Percentiles rank a stretch among this genome's conserved stretches.
These are phyloP conservation scores for Heterohyrax brucei DNA, from an alignment of 2,797 vertebrate genomes.

Conservation along the genomic window DNA sequence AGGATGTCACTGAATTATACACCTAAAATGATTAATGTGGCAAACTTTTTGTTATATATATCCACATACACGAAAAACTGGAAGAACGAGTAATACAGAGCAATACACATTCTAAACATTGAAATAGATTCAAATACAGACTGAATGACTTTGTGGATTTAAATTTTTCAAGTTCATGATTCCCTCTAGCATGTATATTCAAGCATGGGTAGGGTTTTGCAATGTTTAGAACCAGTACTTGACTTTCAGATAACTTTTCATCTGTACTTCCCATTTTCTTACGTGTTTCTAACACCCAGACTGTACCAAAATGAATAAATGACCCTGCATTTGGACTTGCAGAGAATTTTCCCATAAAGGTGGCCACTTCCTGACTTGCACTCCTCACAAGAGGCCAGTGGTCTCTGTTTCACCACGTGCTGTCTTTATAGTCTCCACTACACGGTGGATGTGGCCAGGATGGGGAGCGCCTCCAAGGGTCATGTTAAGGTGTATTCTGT, in stretches of 20 bases:
- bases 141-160: constrained; percentile 16
- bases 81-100: neutral
- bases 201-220: neutral
- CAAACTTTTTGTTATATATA: no score
- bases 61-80: no score
- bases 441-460: neutral
- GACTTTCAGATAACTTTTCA: neutral
- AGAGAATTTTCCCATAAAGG: constrained; percentile 81
- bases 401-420: neutral
- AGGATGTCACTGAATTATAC: no score
- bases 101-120: neutral
- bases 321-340: constrained; percentile 73
- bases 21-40: no score
- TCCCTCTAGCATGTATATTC: neutral
- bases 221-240: neutral
- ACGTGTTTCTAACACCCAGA: neutral
- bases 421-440: neutral
- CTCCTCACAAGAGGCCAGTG: constrained; percentile 73
- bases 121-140: neutral
- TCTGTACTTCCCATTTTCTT: neutral
- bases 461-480: neutral
- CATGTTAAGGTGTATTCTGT: neutral
- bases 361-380: constrained; percentile 84
- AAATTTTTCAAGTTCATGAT: neutral
- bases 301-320: neutral